Percentiles rank a stretch among this genome's conserved stretches.
Evolutionary conservation across 2,113 vertebrate genomes (phyloP).

Genomic region (Oceanites oceanicus): DNA sequence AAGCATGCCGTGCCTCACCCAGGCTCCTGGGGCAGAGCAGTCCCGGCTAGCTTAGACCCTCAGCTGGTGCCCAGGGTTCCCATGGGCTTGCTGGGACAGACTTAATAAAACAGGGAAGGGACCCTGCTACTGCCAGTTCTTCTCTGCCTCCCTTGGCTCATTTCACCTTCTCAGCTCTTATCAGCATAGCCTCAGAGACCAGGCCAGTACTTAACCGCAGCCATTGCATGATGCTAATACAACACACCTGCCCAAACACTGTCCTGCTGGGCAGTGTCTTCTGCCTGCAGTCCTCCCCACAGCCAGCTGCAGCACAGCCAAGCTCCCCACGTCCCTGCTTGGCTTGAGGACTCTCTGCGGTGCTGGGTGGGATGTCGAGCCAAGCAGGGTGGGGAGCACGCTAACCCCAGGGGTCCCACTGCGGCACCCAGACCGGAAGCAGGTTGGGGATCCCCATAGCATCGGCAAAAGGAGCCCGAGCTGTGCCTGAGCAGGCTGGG

Average conservation of each 20-base stretch:
- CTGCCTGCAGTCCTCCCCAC: background rate
- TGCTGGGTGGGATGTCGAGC: background rate
- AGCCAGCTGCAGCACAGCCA: background rate
- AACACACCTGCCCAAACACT: background rate
- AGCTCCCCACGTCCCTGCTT: background rate
- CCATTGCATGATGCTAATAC: rapidly evolving
- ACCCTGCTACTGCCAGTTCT: background rate
- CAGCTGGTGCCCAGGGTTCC: background rate
- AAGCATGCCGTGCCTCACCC: rapidly evolving
- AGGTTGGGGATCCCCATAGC: background rate
- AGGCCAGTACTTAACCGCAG: background rate
- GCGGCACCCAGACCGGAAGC: background rate
- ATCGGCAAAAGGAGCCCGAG: background rate
- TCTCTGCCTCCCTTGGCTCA: background rate
- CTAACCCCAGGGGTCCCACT: background rate
- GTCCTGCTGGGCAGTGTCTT: background rate
- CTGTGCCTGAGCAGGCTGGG: background rate
- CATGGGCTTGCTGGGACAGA: background rate
- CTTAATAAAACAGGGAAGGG: background rate
- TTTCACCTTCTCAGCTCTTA: background rate
- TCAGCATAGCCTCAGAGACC: background rate
- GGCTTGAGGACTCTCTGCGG: background rate
- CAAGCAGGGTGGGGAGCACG: background rate
- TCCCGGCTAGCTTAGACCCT: background rate
- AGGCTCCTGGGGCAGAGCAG: background rate